Conservation (phyloP, 2,888 invertebrate species). For the Odontomyia ornata region DNA sequence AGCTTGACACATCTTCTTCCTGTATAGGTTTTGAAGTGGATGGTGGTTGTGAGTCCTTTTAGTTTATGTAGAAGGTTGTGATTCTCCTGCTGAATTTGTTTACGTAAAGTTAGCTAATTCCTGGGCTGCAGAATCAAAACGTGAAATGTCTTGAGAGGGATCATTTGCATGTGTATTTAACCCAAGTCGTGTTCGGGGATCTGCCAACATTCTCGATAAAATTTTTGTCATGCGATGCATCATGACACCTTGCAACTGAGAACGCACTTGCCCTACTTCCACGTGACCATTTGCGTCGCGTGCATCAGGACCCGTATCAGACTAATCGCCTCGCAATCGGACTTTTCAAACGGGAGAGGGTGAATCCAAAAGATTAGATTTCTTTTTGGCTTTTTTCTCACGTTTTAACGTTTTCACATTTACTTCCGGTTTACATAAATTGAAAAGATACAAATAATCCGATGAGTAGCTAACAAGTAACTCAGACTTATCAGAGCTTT, state of each 20-base stretch:
- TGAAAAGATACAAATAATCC: conserved; percentile 82
- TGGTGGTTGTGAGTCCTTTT: conserved; percentile 3
- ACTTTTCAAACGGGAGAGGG: conserved; percentile 72
- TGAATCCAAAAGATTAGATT: conserved; percentile 56
- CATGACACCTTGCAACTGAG: conserved; percentile 73
- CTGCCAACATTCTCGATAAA: conserved; percentile 79
- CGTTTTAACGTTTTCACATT: conserved; percentile 56
- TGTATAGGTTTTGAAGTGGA: not conserved
- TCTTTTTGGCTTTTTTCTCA: conserved; percentile 52
- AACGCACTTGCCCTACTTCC: conserved; percentile 72
- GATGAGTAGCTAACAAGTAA: conserved; percentile 84
- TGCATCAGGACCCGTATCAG: conserved; percentile 83
- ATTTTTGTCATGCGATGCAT: conserved; percentile 87
- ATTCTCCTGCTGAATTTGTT: conserved; percentile 44
- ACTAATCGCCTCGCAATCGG: conserved; percentile 79
- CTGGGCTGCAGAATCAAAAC: conserved; percentile 52
- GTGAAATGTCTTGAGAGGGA: conserved; percentile 47
- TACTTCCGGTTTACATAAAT: conserved; percentile 68
- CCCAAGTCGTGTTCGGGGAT: conserved; percentile 71
- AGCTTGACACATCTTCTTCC: not conserved
- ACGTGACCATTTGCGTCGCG: conserved; percentile 65
- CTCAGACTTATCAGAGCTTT: conserved; percentile 76
- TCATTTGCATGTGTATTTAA: conserved; percentile 55
- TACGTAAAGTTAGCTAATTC: conserved; percentile 48
- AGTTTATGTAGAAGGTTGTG: conserved; percentile 49